Base-by-base conservation (phyloP, 2,888 invertebrate species). In the Rutpela maculata region DNA sequence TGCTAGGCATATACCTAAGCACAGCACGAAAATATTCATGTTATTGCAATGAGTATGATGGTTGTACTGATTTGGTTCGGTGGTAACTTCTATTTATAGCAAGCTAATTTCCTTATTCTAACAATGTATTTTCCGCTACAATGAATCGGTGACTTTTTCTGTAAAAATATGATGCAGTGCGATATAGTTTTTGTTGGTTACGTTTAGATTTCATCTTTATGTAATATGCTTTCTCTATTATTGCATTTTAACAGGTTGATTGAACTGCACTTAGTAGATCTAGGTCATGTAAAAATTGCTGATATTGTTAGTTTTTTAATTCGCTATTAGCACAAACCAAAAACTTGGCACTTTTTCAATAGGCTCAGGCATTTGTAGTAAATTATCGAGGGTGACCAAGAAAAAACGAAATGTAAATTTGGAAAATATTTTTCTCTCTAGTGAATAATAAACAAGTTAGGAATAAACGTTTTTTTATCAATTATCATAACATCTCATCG, bases 161-260 rank as follows among this genome's bases (percentile, higher is more conserved):
- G 60, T 55, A 69, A 76, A 79, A 79, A 77, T 78, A 75, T 79
- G 81, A 82, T 83, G 79, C 80, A 81, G 82, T 84, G 84, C 81
- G 85, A 84, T 83, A 83, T 76, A 78, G 78, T 81, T 84, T 85
- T 84, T 84, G 78, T 79, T 78, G 76, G 78, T 79, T 79, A 73
- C 77, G 79, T 76, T 63, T 17, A 82, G 84, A 85, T 88, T 87
- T 86, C 85, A 86, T 86, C 84, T 84, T 88, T 88, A 87, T 85
- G 85, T 88, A 88, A 88, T 85, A 76, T 81, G 88, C 88, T 88
- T 88, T 88, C 88, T 87, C 87, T 84, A 83, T 78, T 84, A 81
- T 83, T 85, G 84, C 84, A 84, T 74, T 86, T 85, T 85, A 82
- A 84, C 31, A 86, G 87, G 83, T 88, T 88, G 86, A 85, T 81